phyloP scores from a whole-genome alignment of 2,113 vertebrate species.

The Cygnus atratus region DNA sequence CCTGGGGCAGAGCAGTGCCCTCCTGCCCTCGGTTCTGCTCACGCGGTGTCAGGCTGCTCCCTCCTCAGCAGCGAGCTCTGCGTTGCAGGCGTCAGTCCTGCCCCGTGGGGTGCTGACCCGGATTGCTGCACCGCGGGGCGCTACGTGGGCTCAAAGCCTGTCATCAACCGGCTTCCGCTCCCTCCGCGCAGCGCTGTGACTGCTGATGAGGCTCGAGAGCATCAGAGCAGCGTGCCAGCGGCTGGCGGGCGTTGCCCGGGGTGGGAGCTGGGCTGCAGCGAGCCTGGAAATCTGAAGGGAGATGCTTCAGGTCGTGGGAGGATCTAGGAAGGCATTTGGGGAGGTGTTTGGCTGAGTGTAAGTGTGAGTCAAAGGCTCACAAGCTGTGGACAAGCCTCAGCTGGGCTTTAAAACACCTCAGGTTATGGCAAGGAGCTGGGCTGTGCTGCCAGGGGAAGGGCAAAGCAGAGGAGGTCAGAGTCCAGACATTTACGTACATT shows the following conservation, averaged over 20 bases:
- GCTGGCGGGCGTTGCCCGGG: accelerated
- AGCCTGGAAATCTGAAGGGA: neutral
- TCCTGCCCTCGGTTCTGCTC: neutral
- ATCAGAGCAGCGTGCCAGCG: neutral
- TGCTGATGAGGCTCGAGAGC: neutral
- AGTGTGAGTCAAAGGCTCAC: accelerated
- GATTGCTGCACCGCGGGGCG: neutral
- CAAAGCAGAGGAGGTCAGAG: neutral
- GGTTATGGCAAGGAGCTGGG: neutral
- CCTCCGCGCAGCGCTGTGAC: neutral
- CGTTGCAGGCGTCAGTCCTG: neutral
- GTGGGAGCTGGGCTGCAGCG: neutral
- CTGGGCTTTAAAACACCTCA: neutral
- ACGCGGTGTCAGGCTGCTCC: accelerated
- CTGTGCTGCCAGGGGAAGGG: neutral
- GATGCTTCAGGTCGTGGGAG: neutral
- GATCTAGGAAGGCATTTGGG: neutral
- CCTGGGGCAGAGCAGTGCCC: neutral
- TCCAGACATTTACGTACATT: neutral
- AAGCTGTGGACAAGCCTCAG: neutral
- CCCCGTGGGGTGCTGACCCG: neutral
- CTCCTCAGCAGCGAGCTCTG: neutral
- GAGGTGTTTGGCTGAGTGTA: neutral
- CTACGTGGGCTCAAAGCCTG: accelerated
- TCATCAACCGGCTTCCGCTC: accelerated